Evolutionary conservation across 2,113 vertebrate genomes (phyloP), one percentile per base, ranked within the genome.

Genomic region (Zosterops lateralis): DNA sequence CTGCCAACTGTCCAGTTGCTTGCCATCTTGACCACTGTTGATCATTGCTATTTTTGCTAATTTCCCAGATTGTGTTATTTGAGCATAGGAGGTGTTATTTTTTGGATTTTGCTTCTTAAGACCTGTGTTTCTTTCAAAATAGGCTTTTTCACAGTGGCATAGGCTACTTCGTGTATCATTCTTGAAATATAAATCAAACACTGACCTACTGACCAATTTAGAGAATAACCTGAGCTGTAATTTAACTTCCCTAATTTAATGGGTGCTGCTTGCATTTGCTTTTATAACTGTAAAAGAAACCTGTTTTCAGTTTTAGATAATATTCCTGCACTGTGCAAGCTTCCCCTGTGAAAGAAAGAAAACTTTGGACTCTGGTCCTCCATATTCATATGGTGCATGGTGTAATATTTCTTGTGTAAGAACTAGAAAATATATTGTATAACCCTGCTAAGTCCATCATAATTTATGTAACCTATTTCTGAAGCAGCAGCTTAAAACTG

Each of bases 381-480:
- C 1, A 1, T 78, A 47, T 64, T 78, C 1, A 2, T 44, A 31
- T 24, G 6, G 21, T 84, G 70, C 68, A 40, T 40, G 3, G 28
- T 90, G 87, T 79, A 58, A 54, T 5, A 5, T 12, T 72, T 61
- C 17, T 74, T 80, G n/a, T 76, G 4, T 17, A 42, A 87, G 31
- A 90, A 32, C 19, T 65, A 17, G 76, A 45, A 78, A 82, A 79
- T 48, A 3, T 16, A 78, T 75, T 72, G n/a, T 89, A 12, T 75
- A 72, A 65, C 29, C 16, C 14, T 22, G 47, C 14, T 12, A 56
- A 73, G 16, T 50, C 26, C 17, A 19, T 85, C 18, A 7, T 64
- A n/a, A 40, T 73, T 73, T 82, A 57, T n/a, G 16, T 62, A 89
- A 72, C 28, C 14, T 76, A 12, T 67, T 84, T 95, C 64, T 79